Conservation (phyloP, 2,797 vertebrate species). For the Oophaga sylvatica region DNA sequence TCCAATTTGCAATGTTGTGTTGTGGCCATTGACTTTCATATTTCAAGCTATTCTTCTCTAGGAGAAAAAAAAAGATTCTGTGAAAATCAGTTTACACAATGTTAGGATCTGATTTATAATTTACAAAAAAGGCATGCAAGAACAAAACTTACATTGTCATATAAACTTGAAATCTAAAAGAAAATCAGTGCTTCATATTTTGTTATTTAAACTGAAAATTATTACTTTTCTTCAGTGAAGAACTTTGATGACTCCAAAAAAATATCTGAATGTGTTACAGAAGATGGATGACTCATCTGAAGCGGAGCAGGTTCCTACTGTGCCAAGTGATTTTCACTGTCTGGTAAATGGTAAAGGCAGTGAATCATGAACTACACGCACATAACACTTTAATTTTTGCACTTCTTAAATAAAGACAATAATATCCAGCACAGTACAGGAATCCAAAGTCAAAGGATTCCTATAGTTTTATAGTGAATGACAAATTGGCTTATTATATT, state of each 20-base stretch:
- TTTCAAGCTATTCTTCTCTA: too few relatives aligned
- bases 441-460: neutral
- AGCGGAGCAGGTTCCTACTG: conserved; percentile 2
- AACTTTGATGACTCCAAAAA: neutral
- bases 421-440: neutral
- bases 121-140: too few relatives aligned
- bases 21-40: too few relatives aligned
- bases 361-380: conserved; percentile 19
- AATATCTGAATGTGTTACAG: conserved; percentile 9
- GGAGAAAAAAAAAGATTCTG: neutral
- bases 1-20: too few relatives aligned
- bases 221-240: conserved; percentile 5
- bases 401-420: conserved; percentile 10
- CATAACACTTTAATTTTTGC: neutral
- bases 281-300: conserved; percentile 15
- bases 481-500: conserved; percentile 1
- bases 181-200: neutral
- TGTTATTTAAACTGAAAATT: neutral
- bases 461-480: neutral
- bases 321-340: conserved; percentile 37
- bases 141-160: neutral
- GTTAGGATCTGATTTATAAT: neutral
- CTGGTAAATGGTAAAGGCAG: conserved; percentile 13
- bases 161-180: neutral
- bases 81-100: neutral